Conservation (phyloP, 92 coral and sea anemone species). For the Epizoanthus fatuus region DNA sequence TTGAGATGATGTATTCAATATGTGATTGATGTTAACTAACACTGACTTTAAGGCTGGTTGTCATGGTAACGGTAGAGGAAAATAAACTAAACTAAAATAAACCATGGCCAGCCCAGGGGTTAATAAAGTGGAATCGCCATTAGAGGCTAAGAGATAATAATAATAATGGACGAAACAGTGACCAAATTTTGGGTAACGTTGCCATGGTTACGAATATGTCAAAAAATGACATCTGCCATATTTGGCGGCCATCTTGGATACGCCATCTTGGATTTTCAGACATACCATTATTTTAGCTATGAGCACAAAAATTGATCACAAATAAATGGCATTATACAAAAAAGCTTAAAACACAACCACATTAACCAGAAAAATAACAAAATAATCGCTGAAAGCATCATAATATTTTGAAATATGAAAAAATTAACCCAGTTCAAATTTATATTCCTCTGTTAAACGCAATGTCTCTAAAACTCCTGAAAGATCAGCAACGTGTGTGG, state of each 20-base stretch:
- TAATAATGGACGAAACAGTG: neutral
- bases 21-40: neutral
- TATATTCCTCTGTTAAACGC: no score
- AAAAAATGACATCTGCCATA: neutral
- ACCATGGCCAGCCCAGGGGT: slow-evolving; percentile 4
- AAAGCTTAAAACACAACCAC: neutral
- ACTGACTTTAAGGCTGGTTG: slow-evolving; percentile 10
- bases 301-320: neutral
- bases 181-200: neutral
- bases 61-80: slow-evolving; percentile 19
- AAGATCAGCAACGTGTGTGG: no score
- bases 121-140: neutral
- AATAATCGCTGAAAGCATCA: no score
- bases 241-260: neutral
- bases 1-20: neutral
- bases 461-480: no score
- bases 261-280: neutral
- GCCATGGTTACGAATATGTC: neutral
- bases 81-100: slow-evolving; percentile 14
- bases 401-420: no score
- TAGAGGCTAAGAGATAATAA: neutral
- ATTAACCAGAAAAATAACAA: no score
- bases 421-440: no score
- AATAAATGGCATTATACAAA: neutral
- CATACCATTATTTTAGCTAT: neutral